A percentile compares a stretch with the other conserved stretches of the same genome.
Conservation (phyloP, 35 echinoderm and acorn worm species). For the Ophiothrix spiculata region DNA sequence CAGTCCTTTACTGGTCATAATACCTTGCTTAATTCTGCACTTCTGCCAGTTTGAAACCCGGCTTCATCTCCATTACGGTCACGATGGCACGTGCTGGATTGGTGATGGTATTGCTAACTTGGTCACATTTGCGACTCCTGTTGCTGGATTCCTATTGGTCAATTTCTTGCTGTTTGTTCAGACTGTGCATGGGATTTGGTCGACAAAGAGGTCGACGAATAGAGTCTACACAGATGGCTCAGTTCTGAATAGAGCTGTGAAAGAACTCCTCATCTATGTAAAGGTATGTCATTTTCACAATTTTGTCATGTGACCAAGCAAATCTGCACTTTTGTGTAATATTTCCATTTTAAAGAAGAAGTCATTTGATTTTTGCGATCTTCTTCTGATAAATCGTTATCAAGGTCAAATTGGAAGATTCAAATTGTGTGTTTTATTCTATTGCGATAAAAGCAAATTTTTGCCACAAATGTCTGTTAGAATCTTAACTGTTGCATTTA, state of each 20-base stretch:
- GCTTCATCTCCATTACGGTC: conserved; percentile 15
- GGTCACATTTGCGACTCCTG: conserved; percentile 31
- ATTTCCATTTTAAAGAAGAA: too few species aligned
- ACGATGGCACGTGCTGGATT: conserved; percentile 36
- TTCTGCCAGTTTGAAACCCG: not conserved
- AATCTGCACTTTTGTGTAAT: too few species aligned
- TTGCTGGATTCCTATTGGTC: conserved; percentile 15
- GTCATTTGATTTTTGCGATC: too few species aligned
- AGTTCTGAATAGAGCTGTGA: not conserved
- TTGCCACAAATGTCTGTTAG: too few species aligned
- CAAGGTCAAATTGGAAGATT: too few species aligned
- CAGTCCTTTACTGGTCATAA: not conserved
- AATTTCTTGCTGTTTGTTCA: conserved; percentile 30
- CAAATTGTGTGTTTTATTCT: too few species aligned
- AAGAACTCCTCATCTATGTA: not conserved
- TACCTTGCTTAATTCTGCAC: conserved; percentile 22
- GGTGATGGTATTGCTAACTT: conserved; percentile 9
- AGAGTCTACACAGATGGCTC: not conserved
- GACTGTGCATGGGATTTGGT: conserved; percentile 15
- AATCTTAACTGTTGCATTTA: too few species aligned
- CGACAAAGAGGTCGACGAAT: conserved; percentile 28
- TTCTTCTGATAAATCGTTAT: too few species aligned
- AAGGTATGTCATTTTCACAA: not conserved
- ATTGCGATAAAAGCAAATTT: too few species aligned
- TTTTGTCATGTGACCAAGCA: too few species aligned